Evolutionary conservation across 2,113 vertebrate genomes (phyloP), one percentile per base, ranked within the genome.

Genomic region (Crypturellus undulatus): DNA sequence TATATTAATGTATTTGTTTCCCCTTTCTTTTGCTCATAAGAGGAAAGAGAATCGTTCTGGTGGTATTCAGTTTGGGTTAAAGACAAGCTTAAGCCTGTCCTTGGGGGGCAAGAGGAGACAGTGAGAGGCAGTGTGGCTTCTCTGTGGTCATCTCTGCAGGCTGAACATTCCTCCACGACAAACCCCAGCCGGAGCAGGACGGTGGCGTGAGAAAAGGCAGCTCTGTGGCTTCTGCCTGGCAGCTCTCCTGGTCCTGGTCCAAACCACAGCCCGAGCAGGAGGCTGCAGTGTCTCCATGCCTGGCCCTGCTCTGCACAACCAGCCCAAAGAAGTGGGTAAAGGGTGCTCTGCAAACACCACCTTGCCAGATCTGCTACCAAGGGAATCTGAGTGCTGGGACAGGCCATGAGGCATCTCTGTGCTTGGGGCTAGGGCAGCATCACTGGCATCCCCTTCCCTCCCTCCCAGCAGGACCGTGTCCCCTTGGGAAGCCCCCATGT

Each of bases 41-140:
- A 10, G 36, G 18, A 80, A 78, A 56, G 79, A 79, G 54, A 77
- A 47, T 51, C 24, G 47, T 92, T 52, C 67, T 54, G 22, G 42
- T 65, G 81, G 21, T 87, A 30, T 89, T 89, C 76, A 64, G 25
- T 36, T 87, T 85, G 82, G 49, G 32, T 56, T 87, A 76, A 84
- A 54, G 54, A 38, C 40, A n/a, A 30, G 8, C 24, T 82, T 73
- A 63, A 83, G 21, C 59, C n/a, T 34, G n/a, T 83, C 30, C 59
- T 95, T 63, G 40, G 26, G n/a, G 58, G 30, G 12, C 32, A 54
- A 59, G 49, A 49, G 84, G 49, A 92, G 54, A 85, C 84, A 91
- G 58, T 0, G 0, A 60, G 14, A 30, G 43, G 36, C n/a, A 32
- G 5, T 77, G 34, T 28, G 81, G 30, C 20, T 52, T 91, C 54